A percentile compares a stretch with the other conserved stretches of the same genome.
phyloP scores from a whole-genome alignment of 2,888 invertebrate genomes.

The Caenorhabditis sp. region DNA sequence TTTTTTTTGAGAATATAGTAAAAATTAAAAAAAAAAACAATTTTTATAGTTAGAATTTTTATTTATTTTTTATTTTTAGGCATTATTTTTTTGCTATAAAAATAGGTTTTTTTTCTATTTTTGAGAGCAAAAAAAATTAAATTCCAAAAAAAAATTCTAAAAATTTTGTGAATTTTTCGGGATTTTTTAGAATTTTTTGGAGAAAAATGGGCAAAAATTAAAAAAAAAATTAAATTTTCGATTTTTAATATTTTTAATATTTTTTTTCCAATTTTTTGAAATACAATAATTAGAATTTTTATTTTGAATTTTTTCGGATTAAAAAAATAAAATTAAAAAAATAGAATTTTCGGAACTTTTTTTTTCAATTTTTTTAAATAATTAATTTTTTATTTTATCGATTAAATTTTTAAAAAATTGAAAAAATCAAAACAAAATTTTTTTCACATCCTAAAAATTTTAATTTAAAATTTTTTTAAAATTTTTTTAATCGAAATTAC shows the following conservation, averaged over 20 bases:
- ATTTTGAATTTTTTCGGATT: background rate
- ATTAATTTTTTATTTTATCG: background rate
- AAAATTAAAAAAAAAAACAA: no score
- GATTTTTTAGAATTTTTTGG: background rate
- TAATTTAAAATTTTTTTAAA: background rate
- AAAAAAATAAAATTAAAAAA: slow-evolving; percentile 1
- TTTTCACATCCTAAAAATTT: no score
- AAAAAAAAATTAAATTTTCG: background rate
- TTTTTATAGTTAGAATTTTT: background rate
- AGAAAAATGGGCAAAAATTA: background rate
- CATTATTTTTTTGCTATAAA: no score
- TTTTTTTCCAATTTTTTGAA: background rate
- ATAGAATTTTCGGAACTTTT: no score
- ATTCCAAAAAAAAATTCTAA: no score
- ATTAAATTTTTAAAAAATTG: background rate
- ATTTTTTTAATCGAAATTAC: no score
- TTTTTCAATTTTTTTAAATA: slow-evolving; percentile 1
- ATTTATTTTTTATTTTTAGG: no score
- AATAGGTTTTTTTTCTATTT: no score
- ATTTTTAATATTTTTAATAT: no score
- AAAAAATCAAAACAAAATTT: background rate
- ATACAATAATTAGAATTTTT: background rate
- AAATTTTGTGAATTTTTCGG: no score
- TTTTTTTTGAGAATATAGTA: background rate
- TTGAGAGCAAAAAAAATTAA: no score